Evolutionary conservation across 2,888 invertebrate species (phyloP), one percentile per base, ranked within the genome.

Genomic region (Amorpha juglandis): DNA sequence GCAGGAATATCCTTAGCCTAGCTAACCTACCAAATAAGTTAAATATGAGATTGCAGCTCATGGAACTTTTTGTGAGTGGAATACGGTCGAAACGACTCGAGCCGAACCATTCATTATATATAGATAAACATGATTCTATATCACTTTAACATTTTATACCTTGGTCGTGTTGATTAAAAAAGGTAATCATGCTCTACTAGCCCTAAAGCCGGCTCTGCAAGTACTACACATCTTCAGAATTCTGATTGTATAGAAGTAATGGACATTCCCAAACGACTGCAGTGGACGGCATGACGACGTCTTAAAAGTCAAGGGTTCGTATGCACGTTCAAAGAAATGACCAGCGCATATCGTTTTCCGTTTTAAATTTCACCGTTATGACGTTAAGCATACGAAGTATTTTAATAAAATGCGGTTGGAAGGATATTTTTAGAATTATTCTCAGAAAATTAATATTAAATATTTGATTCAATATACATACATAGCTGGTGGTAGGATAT

Each of bases 241-340:
- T 19, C 19, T 58, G 58, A 58, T 42, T 14, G 45, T 45, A 45
- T 45, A 58, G 42, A 58, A 58, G 19, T 58, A 58, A 53, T 53
- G 53, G 53, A 53, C 64, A 33, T 64, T 63, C 42, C 64, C 27
- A 19, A 64, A 55, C 58, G 42, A 42, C 58, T 58, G 58, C 58
- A 58, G 38, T 12, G 58, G 42, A 21, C 53, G 53, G 27, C 33
- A 53, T 8, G 33, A 53, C 58, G 27, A 4, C 27, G 19, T 38
- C 19, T 42, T 19, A 38, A 42, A 38, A 38, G 58, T 38, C 42
- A 58, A 42, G 42, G 19, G 58, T 35, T 33, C 33, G 53, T 33
- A 27, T 55, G 55, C 35, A 55, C 38, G 35, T 38, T 58, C 42
- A 42, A 58, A 58, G 58, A 42, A 19, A 58, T 42, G 58, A 42